Evolutionary conservation across 2,113 vertebrate genomes (phyloP).

Genomic region (Ciconia maguari): DNA sequence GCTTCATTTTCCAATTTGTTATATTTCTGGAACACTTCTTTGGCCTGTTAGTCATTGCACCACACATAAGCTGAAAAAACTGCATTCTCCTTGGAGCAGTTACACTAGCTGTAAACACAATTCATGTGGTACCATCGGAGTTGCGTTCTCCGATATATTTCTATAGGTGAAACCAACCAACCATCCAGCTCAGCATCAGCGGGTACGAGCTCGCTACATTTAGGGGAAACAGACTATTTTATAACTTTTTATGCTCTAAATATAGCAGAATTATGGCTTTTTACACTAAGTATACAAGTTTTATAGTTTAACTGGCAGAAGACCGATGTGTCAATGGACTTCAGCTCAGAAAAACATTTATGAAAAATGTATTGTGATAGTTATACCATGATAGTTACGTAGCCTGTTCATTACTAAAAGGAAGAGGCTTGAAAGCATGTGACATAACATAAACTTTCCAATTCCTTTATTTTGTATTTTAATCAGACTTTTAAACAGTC

Average conservation of each 20-base stretch:
- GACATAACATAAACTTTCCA: background rate
- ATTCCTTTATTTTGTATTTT: background rate
- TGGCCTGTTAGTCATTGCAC: background rate
- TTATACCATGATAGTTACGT: background rate
- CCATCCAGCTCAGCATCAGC: background rate
- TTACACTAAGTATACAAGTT: background rate
- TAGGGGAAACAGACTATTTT: background rate
- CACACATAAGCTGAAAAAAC: background rate
- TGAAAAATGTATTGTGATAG: background rate
- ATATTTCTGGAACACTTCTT: background rate
- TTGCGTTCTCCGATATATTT: background rate
- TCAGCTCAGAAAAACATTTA: background rate
- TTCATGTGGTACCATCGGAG: rapidly evolving
- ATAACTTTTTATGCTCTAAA: background rate
- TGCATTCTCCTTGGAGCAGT: background rate
- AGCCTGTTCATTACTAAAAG: background rate
- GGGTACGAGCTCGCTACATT: background rate
- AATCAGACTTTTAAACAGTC: background rate
- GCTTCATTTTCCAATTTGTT: background rate
- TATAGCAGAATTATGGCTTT: background rate
- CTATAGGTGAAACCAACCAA: background rate
- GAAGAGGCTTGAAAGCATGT: background rate
- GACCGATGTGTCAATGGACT: background rate
- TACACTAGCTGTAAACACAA: background rate
- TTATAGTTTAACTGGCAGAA: background rate